A percentile compares a stretch with the other conserved stretches of the same genome.
phyloP scores from a whole-genome alignment of 1,140 invertebrate species.

The Cotesia vestalis region DNA sequence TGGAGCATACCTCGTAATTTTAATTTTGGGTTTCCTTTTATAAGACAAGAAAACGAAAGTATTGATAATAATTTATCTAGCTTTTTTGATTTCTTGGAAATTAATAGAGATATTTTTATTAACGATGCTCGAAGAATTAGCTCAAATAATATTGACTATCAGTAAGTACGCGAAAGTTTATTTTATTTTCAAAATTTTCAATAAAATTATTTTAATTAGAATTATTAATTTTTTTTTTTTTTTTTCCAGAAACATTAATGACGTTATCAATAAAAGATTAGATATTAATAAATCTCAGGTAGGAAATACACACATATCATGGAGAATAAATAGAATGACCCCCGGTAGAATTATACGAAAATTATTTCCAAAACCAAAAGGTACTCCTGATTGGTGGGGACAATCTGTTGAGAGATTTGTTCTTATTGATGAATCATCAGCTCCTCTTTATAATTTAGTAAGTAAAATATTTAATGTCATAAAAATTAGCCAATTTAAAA shows the following conservation, averaged over 20 bases:
- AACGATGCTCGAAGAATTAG: slow-evolving; percentile 65
- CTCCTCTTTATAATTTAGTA: slow-evolving; percentile 70
- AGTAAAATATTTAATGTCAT: slow-evolving; percentile 23
- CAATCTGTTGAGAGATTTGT: slow-evolving; percentile 78
- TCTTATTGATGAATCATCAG: slow-evolving; percentile 73
- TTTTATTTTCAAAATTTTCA: background rate
- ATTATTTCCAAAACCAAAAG: slow-evolving; percentile 72
- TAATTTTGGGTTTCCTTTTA: slow-evolving; percentile 58
- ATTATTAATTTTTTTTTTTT: slow-evolving; percentile 26
- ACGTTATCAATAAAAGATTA: slow-evolving; percentile 51
- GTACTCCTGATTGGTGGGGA: slow-evolving; percentile 71
- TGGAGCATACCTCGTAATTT: slow-evolving; percentile 49
- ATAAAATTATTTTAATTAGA: slow-evolving; percentile 6
- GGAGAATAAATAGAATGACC: slow-evolving; percentile 78
- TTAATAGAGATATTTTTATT: slow-evolving; percentile 20
- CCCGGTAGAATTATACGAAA: slow-evolving; percentile 71
- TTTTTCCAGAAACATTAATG: slow-evolving; percentile 55
- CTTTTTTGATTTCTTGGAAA: slow-evolving; percentile 34
- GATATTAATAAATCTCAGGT: slow-evolving; percentile 45
- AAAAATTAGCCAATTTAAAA: no score
- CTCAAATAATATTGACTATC: slow-evolving; percentile 62
- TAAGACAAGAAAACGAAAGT: slow-evolving; percentile 43
- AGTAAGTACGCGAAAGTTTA: slow-evolving; percentile 38
- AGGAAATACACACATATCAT: slow-evolving; percentile 59
- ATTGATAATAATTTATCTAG: slow-evolving; percentile 43